Base-by-base conservation (phyloP, 2,797 vertebrate genomes). In the Hapalemur alaotrensis region DNA sequence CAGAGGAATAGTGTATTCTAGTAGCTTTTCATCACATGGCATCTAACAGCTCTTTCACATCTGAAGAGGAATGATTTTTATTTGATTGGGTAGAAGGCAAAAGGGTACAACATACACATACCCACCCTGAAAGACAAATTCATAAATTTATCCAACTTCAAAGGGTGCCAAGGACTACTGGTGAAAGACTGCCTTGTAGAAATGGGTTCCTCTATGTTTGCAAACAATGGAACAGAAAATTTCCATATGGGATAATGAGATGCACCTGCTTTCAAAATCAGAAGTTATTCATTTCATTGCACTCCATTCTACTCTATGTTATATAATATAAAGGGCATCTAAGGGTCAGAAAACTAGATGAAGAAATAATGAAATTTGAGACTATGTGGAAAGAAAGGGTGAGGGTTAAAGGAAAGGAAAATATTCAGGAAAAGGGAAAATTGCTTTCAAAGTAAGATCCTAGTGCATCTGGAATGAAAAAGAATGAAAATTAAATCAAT, bases 291-390 rank as follows among this genome's bases (percentile, higher is more conserved):
- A 38, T 93, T 95, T 95, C 80, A 43, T 54, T 86, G 13, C 25
- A 91, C 20, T 57, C 70, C 30, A 59, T 81, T 52, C 61, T 81
- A 30, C 22, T 65, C 46, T 38, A 7, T 2, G 59, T 61, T 57
- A 46, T 15, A 0, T 76, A 89, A 75, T 30, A 91, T 13, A 88
- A 95, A 96, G 88, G 35, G 52, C 67, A 61, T 4, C 8, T 17
- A 84, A 87, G 59, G 89, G 86, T 96, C 50, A 94, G 73, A 79
- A 96, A 87, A 82, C 54, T 28, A 69, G 72, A 96, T 54, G 54
- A 92, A 95, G 50, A 75, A 87, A 95, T 96, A 89, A 95, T 89
- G 83, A 97, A 92, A 97, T 87, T 7, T 83, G 80, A 97, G 81
- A 80, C 52, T 69, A 35, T 32, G 9, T 22, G 22, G 50, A 70